phyloP scores from a whole-genome alignment of 2,797 vertebrate species.

The Nyctibius grandis region DNA sequence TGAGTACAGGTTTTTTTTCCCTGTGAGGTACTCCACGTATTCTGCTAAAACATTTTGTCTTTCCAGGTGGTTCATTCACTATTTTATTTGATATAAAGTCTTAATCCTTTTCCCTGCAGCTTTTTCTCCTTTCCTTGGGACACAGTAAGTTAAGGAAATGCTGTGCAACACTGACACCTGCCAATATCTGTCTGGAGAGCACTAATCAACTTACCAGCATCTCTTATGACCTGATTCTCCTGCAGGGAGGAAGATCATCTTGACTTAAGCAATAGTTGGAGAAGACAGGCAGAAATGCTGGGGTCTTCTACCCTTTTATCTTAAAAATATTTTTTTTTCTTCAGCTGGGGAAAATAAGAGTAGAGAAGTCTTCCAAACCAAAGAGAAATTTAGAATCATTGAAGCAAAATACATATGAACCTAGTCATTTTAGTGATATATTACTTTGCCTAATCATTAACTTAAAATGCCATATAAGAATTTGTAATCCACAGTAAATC shows the following conservation, averaged over 20 bases:
- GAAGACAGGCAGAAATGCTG: background rate
- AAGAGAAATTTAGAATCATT: constrained; percentile 37
- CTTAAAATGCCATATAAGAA: constrained; percentile 72
- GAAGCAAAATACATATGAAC: constrained; percentile 64
- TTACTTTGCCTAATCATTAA: constrained; percentile 73
- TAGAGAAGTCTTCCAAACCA: constrained; percentile 10
- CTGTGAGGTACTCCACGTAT: background rate
- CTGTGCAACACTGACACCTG: constrained; percentile 2
- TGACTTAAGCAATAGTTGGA: background rate
- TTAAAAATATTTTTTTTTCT: background rate
- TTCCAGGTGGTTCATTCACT: background rate
- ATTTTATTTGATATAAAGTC: background rate
- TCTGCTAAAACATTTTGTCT: background rate
- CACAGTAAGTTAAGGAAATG: background rate
- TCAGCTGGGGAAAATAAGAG: background rate
- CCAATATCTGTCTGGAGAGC: background rate
- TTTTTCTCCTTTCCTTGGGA: background rate
- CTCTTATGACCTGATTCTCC: background rate
- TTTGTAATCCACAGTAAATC: constrained; percentile 75
- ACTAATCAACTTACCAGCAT: background rate
- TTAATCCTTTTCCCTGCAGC: background rate
- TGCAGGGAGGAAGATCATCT: background rate
- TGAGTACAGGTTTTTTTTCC: background rate
- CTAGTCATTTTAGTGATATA: constrained; percentile 70
- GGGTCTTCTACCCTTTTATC: background rate